A percentile compares a stretch with the other conserved stretches of the same genome.
Conservation (phyloP, 2,888 invertebrate species). For the Drosophila kambysellisi region DNA sequence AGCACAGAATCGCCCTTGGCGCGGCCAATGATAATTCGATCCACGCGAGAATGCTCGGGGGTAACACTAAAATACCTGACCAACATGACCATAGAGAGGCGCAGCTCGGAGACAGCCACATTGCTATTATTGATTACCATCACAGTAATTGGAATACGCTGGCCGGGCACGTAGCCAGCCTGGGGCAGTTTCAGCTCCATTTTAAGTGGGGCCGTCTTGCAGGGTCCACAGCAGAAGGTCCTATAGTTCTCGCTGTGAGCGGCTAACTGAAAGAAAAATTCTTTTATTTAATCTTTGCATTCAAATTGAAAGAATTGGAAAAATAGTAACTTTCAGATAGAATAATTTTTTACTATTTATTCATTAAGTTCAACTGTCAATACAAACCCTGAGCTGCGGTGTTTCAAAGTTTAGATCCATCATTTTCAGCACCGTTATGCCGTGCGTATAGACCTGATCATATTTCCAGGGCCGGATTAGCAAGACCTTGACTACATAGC, state of each 20-base stretch:
- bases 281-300: rapidly evolving
- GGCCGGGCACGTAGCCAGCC: constrained; percentile 83
- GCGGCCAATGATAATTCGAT: constrained; percentile 73
- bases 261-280: constrained; percentile 66
- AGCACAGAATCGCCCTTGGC: constrained; percentile 73
- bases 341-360: neutral
- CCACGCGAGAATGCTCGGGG: constrained; percentile 65
- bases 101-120: constrained; percentile 73
- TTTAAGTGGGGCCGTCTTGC: constrained; percentile 79
- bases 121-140: constrained; percentile 87
- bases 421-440: constrained; percentile 91
- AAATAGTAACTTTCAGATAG: neutral
- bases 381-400: constrained; percentile 65
- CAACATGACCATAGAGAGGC: constrained; percentile 75
- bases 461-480: constrained; percentile 94
- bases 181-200: constrained; percentile 79
- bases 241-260: constrained; percentile 76
- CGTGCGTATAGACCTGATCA: constrained; percentile 91
- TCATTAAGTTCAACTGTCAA: neutral
- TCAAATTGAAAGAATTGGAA: neutral
- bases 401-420: constrained; percentile 91
- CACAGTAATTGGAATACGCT: constrained; percentile 81
- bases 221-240: constrained; percentile 82
- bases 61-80: constrained; percentile 74
- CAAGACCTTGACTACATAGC: constrained; percentile 91